These are phyloP conservation scores for Poecilobothrus nobilitatus DNA, from an alignment of 2,888 invertebrate genomes.

Conservation along the genomic window DNA sequence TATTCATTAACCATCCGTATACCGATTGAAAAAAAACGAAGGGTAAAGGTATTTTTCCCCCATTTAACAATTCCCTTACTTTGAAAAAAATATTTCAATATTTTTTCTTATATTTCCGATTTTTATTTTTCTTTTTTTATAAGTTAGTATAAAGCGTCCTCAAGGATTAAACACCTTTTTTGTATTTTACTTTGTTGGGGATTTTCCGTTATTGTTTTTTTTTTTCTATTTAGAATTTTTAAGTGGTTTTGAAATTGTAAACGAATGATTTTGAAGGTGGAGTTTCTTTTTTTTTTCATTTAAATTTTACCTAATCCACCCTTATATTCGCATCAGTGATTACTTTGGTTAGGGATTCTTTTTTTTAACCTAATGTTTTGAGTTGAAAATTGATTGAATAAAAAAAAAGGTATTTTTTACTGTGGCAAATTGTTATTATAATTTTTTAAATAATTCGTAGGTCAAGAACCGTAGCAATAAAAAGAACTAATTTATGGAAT, in stretches of 20 bases:
- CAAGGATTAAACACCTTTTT: slow-evolving; percentile 2
- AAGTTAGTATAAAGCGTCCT: not conserved
- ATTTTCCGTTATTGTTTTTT: not conserved
- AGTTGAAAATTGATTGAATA: not conserved
- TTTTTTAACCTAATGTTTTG: not conserved
- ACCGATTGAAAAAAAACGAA: not conserved
- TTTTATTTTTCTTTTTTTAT: no score
- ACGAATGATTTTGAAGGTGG: not conserved
- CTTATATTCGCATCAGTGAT: not conserved
- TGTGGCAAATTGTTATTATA: not conserved
- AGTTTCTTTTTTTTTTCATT: not conserved
- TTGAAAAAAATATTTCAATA: no score
- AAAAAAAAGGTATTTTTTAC: not conserved
- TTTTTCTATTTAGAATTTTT: not conserved
- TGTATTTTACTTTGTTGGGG: not conserved
- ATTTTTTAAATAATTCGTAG: not conserved
- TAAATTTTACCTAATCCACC: no score
- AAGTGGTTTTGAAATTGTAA: not conserved
- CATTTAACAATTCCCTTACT: not conserved
- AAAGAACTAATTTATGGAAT: not conserved
- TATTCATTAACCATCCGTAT: not conserved
- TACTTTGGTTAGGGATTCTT: not conserved
- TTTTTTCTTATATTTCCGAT: no score
- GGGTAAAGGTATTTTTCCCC: not conserved
- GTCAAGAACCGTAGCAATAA: not conserved